Evolutionary conservation across 2,888 invertebrate genomes (phyloP).

Genomic region (Stenotaenia linearis): DNA sequence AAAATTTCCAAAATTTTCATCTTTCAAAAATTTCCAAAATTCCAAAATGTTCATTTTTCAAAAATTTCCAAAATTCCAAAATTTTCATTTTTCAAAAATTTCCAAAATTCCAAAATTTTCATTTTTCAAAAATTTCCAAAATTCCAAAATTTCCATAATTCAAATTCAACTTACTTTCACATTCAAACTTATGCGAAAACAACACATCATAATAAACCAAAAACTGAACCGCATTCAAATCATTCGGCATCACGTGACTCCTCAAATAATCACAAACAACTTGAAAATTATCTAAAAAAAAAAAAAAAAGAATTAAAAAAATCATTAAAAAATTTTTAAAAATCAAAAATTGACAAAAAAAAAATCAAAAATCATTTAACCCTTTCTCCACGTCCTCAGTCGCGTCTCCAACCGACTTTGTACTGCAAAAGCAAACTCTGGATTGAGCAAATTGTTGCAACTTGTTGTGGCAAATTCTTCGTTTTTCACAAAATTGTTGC

Average conservation of each 20-base stretch:
- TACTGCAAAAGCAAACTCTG: slow-evolving; percentile 1
- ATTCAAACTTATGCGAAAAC: not conserved
- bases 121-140: too few species aligned
- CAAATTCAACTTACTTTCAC: not conserved
- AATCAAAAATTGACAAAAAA: too few species aligned
- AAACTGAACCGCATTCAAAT: not conserved
- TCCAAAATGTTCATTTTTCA: too few species aligned
- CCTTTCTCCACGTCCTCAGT: not conserved
- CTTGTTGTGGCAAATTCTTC: not conserved
- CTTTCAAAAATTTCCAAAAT: too few species aligned
- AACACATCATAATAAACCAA: not conserved
- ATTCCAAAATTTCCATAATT: too few species aligned
- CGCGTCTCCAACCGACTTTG: not conserved
- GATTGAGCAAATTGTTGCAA: not conserved
- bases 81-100: too few species aligned
- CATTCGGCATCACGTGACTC: not conserved
- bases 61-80: too few species aligned
- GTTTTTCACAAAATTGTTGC: not conserved
- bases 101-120: too few species aligned
- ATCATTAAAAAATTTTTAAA: too few species aligned
- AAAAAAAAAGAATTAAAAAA: not conserved
- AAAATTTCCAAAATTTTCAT: too few species aligned
- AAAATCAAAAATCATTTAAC: too few species aligned
- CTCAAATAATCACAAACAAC: not conserved
- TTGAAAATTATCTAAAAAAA: not conserved